Evolutionary conservation across 2,888 invertebrate species (phyloP).

Genomic region (Drosophila falleni): DNA sequence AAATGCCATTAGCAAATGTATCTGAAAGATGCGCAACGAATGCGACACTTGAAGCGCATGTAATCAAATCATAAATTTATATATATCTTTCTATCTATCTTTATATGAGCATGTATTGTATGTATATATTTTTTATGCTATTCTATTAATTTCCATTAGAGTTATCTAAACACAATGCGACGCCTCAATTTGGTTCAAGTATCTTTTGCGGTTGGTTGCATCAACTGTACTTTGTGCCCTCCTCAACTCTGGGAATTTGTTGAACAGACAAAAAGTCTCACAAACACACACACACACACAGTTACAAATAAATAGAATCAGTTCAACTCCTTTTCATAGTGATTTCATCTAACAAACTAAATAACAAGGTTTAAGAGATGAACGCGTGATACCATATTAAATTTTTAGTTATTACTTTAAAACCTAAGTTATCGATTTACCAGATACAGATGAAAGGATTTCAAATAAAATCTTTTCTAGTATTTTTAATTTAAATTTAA

Average conservation of each 20-base stretch:
- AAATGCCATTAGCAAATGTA: conserved; percentile 81
- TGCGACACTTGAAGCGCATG: conserved; percentile 73
- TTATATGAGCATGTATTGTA: conserved; percentile 1
- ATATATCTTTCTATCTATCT: conserved; percentile 17
- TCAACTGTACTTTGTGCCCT: conserved; percentile 54
- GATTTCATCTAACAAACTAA: conserved; percentile 76
- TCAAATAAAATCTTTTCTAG: no score
- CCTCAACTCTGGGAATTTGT: conserved; percentile 44
- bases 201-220: conserved; percentile 65
- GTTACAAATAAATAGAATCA: conserved; percentile 57
- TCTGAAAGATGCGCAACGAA: conserved; percentile 60
- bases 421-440: no score
- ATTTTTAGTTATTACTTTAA: no score
- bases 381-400: conserved; percentile 5
- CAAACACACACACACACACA: conserved; percentile 25
- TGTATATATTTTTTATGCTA: conserved; percentile 34
- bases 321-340: conserved; percentile 77
- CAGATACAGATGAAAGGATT: no score
- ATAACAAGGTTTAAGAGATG: conserved; percentile 46
- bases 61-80: conserved; percentile 79
- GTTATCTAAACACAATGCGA: conserved; percentile 70
- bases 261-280: conserved; percentile 57
- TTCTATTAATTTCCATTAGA: conserved; percentile 80
- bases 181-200: conserved; percentile 75
- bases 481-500: no score